phyloP scores from a whole-genome alignment of 2,797 vertebrate species.

The Acanthornis magna region DNA sequence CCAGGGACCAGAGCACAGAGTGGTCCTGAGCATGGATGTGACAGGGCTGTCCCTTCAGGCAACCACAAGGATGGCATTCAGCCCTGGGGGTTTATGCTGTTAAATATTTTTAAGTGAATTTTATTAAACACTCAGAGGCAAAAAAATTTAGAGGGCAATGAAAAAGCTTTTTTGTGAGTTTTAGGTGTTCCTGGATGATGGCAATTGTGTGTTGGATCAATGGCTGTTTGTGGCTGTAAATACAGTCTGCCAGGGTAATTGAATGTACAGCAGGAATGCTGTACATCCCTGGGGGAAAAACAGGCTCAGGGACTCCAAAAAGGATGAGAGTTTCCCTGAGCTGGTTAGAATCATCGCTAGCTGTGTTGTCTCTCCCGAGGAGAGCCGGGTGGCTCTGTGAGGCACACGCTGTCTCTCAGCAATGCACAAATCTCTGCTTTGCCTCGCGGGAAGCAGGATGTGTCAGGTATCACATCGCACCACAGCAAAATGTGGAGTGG shows the following conservation, averaged over 20 bases:
- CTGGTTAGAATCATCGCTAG: background rate
- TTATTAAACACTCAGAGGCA: background rate
- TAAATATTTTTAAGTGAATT: background rate
- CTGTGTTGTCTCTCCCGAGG: background rate
- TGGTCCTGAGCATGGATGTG: background rate
- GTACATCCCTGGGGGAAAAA: background rate
- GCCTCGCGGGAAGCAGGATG: background rate
- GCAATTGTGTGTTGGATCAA: conserved; percentile 8
- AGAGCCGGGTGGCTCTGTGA: background rate
- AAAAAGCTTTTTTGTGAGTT: conserved; percentile 27
- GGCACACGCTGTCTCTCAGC: background rate
- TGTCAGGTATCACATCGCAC: background rate
- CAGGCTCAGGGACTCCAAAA: background rate
- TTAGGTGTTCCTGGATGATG: background rate
- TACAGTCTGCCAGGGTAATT: background rate
- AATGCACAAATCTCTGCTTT: background rate
- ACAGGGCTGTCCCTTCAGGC: background rate
- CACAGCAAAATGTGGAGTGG: background rate
- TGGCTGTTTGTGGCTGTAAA: conserved; percentile 6
- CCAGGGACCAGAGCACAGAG: no score
- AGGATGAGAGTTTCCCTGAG: background rate
- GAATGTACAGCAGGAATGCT: background rate
- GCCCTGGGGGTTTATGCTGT: background rate
- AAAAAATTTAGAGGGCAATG: background rate
- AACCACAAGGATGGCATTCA: background rate